phyloP scores from a whole-genome alignment of 2,888 invertebrate species.

The Cheilosia soror region DNA sequence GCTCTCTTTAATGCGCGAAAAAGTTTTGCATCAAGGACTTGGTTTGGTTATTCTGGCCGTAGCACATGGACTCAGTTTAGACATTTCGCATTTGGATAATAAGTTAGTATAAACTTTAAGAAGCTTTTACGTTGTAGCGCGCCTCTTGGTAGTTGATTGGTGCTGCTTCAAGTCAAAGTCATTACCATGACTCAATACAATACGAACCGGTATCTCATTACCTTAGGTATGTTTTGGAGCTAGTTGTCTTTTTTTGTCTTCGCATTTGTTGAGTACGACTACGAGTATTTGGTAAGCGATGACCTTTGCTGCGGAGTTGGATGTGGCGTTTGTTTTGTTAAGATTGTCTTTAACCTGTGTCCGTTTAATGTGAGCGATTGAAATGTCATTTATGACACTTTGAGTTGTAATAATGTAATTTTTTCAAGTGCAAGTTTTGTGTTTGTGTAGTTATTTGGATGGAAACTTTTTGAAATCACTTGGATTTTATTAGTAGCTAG shows the following conservation, averaged over 20 bases:
- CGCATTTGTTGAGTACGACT: not conserved
- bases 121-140: conserved; percentile 35
- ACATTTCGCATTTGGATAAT: not conserved
- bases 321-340: conserved; percentile 25
- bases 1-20: conserved; percentile 11
- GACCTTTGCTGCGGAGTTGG: conserved; percentile 39
- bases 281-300: conserved; percentile 46
- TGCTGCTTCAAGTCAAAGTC: conserved; percentile 65
- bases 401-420: conserved; percentile 5
- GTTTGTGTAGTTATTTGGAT: not conserved
- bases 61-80: conserved; percentile 29
- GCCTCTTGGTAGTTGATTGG: conserved; percentile 4
- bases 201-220: conserved; percentile 27
- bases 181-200: conserved; percentile 45
- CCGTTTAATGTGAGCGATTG: not conserved
- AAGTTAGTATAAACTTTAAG: not conserved
- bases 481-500: not conserved
- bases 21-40: conserved; percentile 73
- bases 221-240: conserved; percentile 35
- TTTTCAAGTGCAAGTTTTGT: conserved; percentile 4
- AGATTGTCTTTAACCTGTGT: not conserved
- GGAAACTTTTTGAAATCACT: not conserved
- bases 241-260: conserved; percentile 19
- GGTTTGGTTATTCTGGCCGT: conserved; percentile 55
- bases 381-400: not conserved